phyloP scores from a whole-genome alignment of 2,797 vertebrate species.

The Graptemys geographica region DNA sequence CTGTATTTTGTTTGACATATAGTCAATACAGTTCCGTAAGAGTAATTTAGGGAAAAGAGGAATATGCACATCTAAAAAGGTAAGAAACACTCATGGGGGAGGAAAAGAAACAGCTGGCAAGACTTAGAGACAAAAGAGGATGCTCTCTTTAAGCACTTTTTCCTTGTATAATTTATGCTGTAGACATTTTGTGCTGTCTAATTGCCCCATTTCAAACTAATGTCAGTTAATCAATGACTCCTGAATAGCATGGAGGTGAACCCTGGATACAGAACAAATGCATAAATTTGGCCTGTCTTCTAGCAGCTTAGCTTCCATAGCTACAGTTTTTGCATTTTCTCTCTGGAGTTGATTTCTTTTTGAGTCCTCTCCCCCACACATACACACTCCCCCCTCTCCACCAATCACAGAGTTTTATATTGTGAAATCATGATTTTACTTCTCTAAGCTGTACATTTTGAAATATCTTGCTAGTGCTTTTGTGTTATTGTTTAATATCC shows the following conservation, averaged over 20 bases:
- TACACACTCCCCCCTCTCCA: slow-evolving; percentile 48
- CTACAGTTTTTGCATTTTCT: slow-evolving; percentile 56
- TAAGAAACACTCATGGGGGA: slow-evolving; percentile 54
- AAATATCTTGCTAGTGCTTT: slow-evolving; percentile 39
- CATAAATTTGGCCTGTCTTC: slow-evolving; percentile 64
- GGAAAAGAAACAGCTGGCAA: slow-evolving; percentile 44
- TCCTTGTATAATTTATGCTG: slow-evolving; percentile 73
- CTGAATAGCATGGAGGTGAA: slow-evolving; percentile 63
- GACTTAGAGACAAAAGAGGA: slow-evolving; percentile 65
- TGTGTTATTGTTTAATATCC: slow-evolving; percentile 57
- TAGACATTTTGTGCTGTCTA: slow-evolving; percentile 71
- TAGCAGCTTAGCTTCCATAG: slow-evolving; percentile 54
- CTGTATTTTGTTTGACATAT: slow-evolving; percentile 43
- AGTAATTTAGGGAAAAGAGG: slow-evolving; percentile 45
- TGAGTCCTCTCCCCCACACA: slow-evolving; percentile 67
- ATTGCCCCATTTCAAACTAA: slow-evolving; percentile 76
- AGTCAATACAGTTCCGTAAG: slow-evolving; percentile 23
- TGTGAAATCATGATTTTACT: slow-evolving; percentile 69
- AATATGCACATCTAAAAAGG: slow-evolving; percentile 62
- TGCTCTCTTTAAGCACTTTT: slow-evolving; percentile 52
- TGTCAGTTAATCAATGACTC: slow-evolving; percentile 69
- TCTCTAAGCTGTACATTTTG: slow-evolving; percentile 64
- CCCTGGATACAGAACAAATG: slow-evolving; percentile 59
- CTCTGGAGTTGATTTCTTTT: slow-evolving; percentile 59
- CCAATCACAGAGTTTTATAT: slow-evolving; percentile 73